Base-by-base conservation (phyloP, 2,797 vertebrate genomes). In the Sibirionetta formosa region DNA sequence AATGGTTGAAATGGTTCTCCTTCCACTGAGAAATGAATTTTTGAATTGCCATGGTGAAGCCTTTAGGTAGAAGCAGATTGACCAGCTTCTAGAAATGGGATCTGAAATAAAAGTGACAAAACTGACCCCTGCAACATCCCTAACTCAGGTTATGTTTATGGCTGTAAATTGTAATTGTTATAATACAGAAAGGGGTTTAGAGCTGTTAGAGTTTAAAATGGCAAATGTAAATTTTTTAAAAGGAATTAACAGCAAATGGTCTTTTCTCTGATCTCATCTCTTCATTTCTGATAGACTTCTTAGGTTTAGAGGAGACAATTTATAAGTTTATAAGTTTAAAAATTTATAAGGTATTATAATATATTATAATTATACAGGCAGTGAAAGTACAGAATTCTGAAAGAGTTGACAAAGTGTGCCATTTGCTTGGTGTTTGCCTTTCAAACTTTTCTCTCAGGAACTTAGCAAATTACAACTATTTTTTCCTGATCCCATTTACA, bases 201-300 rank as follows among this genome's bases (percentile, higher is more conserved):
- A 88, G 84, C 20, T 20, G 70, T 40, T 88, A 31, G 31, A 78
- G 54, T 35, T 40, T 36, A 82, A 93, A 92, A 90, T 31, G 54
- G 36, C 19, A 85, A 60, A 94, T 88, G 53, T 75, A 56, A 29
- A 15, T 13, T 24, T 90, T 95, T 94, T 36, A 50, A 76, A 86
- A 85, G 58, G 51, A 94, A 88, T 91, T 94, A 91, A 85, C 12
- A 86, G 35, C 93, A 94, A 76, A 94, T 94, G 72, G 31, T 94
- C 8, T 81, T 88, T 64, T 84, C 64, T 92, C 81, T 88, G 66
- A 82, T 88, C 69, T 60, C 76, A 82, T 88, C 48, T 91, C 29
- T 29, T 89, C 13, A 57, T 88, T 94, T 90, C 58, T 91, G 68
- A 58, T 66, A 81, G 58, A 44, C 27, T 88, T 76, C 91, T 97